Evolutionary conservation across 2,797 vertebrate genomes (phyloP).

Genomic region (Corythornis leucogaster): DNA sequence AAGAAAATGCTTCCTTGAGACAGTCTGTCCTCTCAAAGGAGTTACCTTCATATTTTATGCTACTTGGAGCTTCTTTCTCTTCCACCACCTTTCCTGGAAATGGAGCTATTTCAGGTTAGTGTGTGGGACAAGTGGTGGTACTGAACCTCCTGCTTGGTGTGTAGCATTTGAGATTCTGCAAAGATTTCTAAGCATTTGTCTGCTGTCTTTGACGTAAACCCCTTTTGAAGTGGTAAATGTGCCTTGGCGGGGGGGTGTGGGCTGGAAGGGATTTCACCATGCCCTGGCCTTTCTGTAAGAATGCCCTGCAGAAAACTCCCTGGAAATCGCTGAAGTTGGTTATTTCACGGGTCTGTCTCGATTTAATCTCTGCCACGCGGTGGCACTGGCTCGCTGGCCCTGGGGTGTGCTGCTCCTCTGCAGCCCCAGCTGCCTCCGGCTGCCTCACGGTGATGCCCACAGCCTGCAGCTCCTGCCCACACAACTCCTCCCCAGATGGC

Average conservation of each 20-base stretch:
- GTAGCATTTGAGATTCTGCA: background rate
- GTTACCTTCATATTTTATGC: background rate
- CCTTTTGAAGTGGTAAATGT: background rate
- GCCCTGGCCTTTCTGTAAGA: background rate
- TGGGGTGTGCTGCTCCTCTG: background rate
- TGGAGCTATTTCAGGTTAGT: background rate
- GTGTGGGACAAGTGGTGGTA: background rate
- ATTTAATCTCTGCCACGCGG: constrained; percentile 49
- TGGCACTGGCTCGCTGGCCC: constrained; percentile 71
- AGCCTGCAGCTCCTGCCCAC: background rate
- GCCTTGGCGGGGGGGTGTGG: background rate
- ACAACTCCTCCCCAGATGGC: background rate
- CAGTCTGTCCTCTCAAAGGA: background rate
- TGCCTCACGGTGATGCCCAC: background rate
- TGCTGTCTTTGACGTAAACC: background rate
- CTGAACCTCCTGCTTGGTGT: background rate
- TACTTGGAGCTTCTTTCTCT: background rate
- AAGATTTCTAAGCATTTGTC: background rate
- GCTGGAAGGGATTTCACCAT: background rate
- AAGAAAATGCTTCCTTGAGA: background rate
- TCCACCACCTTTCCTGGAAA: background rate
- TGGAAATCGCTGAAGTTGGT: background rate
- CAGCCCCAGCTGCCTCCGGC: accelerated
- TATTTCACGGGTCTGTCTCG: background rate
- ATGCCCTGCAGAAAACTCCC: background rate